Evolutionary conservation across 2,888 invertebrate genomes (phyloP), one percentile per base, ranked within the genome.

Genomic region (Chesias legatella): DNA sequence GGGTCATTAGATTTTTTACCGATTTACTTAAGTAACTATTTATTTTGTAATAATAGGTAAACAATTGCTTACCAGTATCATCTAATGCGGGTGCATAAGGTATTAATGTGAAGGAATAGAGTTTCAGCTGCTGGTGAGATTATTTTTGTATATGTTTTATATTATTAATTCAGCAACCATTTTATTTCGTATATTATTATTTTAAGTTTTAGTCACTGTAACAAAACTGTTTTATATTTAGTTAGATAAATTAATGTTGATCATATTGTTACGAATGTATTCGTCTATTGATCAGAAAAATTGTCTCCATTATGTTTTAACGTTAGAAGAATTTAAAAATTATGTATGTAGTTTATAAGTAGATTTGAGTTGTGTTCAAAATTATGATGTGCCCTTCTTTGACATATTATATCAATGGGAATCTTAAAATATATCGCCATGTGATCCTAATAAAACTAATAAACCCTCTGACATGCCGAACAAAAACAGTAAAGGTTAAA

Each of bases 81-180:
- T 55, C 57, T 51, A 51, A 62, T 60, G 59, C 60, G 62, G 66
- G 67, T 63, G 56, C 50, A 42, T 55, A 60, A 55, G 51, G 56
- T 66, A 62, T 67, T 63, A 54, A 47, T 54, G 44, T 46, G 47
- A 42, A 40, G 28, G 53, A 48, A 34, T 39, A 30, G 21, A 30
- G 7, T 30, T 20, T 9, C 17, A 43, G 47, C 40, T 43, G 48
- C 46, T 51, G 48, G 48, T 48, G 59, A 65, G 62, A 67, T 68
- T 62, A 61, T 53, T 55, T 63, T 42, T 50, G 45, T 54, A 56
- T 56, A 43, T 43, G 47, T 37, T 48, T 46, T 48, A n/a, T n/a
- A n/a, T 30, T 13, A 32, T 53, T 51, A 22, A 33, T 39, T 47
- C 40, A 33, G 25, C 20, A 27, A 42, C 41, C 23, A 24, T 33